Evolutionary conservation across 2,797 vertebrate species (phyloP), one percentile per base, ranked within the genome.

Genomic region (Benthosema pterotum): DNA sequence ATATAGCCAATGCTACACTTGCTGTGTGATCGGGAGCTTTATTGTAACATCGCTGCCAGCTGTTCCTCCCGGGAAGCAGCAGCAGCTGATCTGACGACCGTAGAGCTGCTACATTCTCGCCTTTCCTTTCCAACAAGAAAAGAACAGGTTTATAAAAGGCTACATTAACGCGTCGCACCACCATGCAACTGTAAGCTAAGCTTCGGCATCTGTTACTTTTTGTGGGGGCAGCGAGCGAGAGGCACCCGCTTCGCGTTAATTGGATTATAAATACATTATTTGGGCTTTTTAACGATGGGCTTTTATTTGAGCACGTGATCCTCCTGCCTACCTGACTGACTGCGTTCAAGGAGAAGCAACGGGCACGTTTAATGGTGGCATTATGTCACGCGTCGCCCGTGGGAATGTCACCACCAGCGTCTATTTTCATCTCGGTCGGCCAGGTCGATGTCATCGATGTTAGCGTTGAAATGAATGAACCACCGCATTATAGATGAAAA

Each of bases 321-420:
- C 75, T 75, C 83, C 77, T n/a, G n/a, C n/a, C n/a, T n/a, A n/a
- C n/a, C n/a, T n/a, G n/a, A n/a, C 79, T 42, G 12, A 52, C 57
- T 72, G 48, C 56, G 77, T 83, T 83, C 84, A 84, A 87, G 81
- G 84, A 84, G 77, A 89, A 75, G 75, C 5, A 58, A 55, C 4
- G 68, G 72, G 78, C 57, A 80, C 68, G 63, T 59, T 12, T n/a
- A 63, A 64, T 79, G 57, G 48, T 65, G 75, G 74, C 71, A 42
- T 68, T 79, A 70, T 77, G 63, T 79, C 71, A 69, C 67, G 62
- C 65, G 75, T 59, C 56, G 69, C 71, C 85, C 77, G 42, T 72
- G 77, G 71, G 75, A 72, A 85, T 72, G 82, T 67, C 82, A 38
- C 32, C 32, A 77, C 32, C 32, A 77, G 74, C 74, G 16, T 60